These are phyloP conservation scores for Phrynosoma blainvillii DNA, from an alignment of 2,113 vertebrate genomes.

Conservation along the genomic window DNA sequence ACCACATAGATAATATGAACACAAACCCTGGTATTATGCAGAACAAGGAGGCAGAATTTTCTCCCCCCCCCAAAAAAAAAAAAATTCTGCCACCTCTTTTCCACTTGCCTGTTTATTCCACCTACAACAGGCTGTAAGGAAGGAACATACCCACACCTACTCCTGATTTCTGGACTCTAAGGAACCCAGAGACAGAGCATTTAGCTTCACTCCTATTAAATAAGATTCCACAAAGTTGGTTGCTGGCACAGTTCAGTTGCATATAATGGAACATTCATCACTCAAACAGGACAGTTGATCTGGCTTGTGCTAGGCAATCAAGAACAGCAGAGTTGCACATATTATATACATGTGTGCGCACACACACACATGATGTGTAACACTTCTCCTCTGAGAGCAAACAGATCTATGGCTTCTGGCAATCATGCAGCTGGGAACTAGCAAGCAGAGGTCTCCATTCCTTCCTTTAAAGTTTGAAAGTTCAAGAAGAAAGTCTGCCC, in stretches of 20 bases:
- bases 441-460: not conserved
- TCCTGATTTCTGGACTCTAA: not conserved
- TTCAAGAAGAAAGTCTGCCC: not conserved
- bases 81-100: not conserved
- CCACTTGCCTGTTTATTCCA: not conserved
- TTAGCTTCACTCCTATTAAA: too few relatives aligned
- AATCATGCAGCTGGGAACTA: not conserved
- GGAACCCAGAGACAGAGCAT: not conserved
- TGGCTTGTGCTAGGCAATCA: not conserved
- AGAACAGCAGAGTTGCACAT: not conserved
- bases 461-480: too few relatives aligned
- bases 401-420: not conserved
- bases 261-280: too few relatives aligned
- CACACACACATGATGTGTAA: not conserved
- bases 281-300: too few relatives aligned
- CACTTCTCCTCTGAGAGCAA: not conserved
- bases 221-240: not conserved
- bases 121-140: not conserved
- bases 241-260: not conserved
- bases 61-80: too few relatives aligned
- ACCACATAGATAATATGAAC: not conserved
- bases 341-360: not conserved
- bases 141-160: not conserved
- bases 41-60: not conserved
- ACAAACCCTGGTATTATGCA: not conserved